A percentile compares a stretch with the other conserved stretches of the same genome.
These are phyloP conservation scores for Thymelicus sylvestris DNA, from an alignment of 2,888 invertebrate species.

Conservation along the genomic window DNA sequence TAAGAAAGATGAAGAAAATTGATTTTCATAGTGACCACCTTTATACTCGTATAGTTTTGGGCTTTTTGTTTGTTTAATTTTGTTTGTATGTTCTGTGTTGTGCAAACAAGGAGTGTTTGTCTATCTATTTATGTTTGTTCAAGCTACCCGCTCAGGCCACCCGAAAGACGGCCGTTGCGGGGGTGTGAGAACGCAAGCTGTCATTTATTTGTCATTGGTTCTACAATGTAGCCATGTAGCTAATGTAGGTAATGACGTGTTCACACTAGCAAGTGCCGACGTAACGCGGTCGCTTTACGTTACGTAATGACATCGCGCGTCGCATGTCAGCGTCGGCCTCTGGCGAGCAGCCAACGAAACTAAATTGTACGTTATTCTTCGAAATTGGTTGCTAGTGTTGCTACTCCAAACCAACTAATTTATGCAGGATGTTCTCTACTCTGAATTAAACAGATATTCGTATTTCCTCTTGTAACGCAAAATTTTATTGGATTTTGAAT, in stretches of 20 bases:
- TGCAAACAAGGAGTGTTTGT: no score
- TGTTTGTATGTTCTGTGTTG: no score
- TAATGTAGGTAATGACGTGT: constrained; percentile 10
- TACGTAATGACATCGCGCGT: constrained; percentile 25
- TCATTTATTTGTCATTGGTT: background rate
- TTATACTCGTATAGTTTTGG: no score
- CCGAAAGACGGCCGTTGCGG: no score
- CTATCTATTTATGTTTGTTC: no score
- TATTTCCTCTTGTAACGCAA: no score
- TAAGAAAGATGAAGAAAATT: no score
- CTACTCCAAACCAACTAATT: background rate
- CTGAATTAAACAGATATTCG: background rate
- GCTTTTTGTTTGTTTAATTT: no score
- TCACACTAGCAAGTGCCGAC: background rate
- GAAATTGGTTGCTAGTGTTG: constrained; percentile 13
- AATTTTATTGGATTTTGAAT: background rate
- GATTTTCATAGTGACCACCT: no score
- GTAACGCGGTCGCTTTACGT: constrained; percentile 1
- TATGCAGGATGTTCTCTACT: constrained; percentile 5
- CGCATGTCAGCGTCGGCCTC: constrained; percentile 6
- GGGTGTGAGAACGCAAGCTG: no score
- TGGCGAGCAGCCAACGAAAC: constrained; percentile 21
- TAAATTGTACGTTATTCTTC: constrained; percentile 18
- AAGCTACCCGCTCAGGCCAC: no score
- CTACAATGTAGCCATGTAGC: background rate